Percentiles rank a stretch among this genome's conserved stretches.
These are phyloP conservation scores for Elephantulus edwardii DNA, from an alignment of 2,113 vertebrate genomes.

Conservation along the genomic window DNA sequence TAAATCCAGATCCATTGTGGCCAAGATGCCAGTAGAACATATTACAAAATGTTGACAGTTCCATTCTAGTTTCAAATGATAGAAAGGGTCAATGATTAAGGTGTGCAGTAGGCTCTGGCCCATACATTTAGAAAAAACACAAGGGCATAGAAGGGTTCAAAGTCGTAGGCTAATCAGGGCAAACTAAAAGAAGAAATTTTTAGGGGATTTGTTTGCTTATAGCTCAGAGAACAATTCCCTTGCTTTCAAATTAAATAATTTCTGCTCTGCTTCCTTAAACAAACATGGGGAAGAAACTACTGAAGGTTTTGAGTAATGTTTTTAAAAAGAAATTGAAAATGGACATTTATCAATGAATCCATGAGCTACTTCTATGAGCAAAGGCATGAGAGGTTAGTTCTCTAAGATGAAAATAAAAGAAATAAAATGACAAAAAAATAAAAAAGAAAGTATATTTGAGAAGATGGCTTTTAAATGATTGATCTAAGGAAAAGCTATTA, in stretches of 20 bases:
- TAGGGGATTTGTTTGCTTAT: slow-evolving; percentile 7
- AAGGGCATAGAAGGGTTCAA: not conserved
- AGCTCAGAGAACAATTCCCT: slow-evolving; percentile 10
- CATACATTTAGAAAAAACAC: not conserved
- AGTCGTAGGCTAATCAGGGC: not conserved
- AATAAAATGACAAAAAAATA: not conserved
- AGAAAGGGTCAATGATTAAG: not conserved
- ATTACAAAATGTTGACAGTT: not conserved
- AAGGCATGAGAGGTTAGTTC: not conserved
- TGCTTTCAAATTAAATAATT: slow-evolving; percentile 49
- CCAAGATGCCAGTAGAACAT: not conserved
- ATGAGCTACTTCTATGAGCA: not conserved
- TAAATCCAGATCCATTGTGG: not conserved
- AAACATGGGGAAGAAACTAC: not conserved
- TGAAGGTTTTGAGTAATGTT: not conserved
- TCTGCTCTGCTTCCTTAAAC: not conserved
- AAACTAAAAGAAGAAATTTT: not conserved
- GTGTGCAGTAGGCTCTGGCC: not conserved
- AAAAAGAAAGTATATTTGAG: slow-evolving; percentile 64
- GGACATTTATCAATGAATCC: slow-evolving; percentile 31
- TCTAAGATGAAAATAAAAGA: not conserved
- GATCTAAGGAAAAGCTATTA: not conserved
- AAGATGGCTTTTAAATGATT: not conserved
- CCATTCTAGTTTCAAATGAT: not conserved
- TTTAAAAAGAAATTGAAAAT: slow-evolving; percentile 48